These are phyloP conservation scores for Clinocottus analis DNA, from an alignment of 2,113 vertebrate genomes.

Conservation along the genomic window DNA sequence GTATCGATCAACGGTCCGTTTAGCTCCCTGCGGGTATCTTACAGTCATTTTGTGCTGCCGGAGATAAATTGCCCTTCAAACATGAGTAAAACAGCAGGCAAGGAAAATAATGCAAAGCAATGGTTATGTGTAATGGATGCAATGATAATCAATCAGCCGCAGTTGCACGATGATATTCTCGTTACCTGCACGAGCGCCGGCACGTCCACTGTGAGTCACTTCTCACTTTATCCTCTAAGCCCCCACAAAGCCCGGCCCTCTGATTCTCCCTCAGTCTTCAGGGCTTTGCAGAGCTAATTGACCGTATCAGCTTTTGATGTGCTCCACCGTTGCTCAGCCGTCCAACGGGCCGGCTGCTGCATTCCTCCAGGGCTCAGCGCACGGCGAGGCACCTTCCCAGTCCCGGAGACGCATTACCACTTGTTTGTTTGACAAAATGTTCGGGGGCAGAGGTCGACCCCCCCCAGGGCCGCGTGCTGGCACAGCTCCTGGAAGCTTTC, in stretches of 20 bases:
- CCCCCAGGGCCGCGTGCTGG: slow-evolving; percentile 9
- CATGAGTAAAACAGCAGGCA: background rate
- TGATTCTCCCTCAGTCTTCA: slow-evolving; percentile 7
- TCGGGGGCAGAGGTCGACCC: slow-evolving; percentile 10
- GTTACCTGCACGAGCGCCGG: background rate
- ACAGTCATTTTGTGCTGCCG: slow-evolving; percentile 9
- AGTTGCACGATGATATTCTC: background rate
- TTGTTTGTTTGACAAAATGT: slow-evolving; percentile 60
- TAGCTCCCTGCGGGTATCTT: slow-evolving; percentile 19
- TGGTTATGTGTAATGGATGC: background rate
- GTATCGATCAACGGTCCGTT: slow-evolving; percentile 33
- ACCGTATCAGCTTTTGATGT: slow-evolving; percentile 63
- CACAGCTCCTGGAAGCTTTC: slow-evolving; percentile 1
- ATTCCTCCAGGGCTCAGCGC: slow-evolving; percentile 46
- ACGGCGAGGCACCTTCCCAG: slow-evolving; percentile 30
- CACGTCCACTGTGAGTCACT: background rate
- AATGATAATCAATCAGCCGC: background rate
- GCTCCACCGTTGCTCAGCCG: slow-evolving; percentile 49
- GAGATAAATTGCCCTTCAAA: slow-evolving; percentile 12
- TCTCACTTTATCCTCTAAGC: slow-evolving; percentile 16
- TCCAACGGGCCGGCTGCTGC: slow-evolving; percentile 41
- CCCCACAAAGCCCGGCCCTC: background rate
- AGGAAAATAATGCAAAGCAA: background rate
- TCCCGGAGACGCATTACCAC: slow-evolving; percentile 20
- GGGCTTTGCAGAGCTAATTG: slow-evolving; percentile 58